A percentile compares a stretch with the other conserved stretches of the same genome.
Evolutionary conservation across 1,140 invertebrate genomes (phyloP).

Genomic region (Chrysoperla carnea): DNA sequence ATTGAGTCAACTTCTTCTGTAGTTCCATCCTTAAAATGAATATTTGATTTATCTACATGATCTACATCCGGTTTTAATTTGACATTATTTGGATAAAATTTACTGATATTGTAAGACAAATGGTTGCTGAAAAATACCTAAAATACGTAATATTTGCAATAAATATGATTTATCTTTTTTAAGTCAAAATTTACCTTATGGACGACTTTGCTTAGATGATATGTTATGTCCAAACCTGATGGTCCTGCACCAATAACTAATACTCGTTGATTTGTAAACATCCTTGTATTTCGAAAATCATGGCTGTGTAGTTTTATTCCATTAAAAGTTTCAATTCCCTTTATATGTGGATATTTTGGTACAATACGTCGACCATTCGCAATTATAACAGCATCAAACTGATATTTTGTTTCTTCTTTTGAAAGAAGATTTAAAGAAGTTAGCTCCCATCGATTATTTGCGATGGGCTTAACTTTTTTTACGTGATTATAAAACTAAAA

Average conservation of each 20-base stretch:
- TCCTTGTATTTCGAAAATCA: conserved; percentile 53
- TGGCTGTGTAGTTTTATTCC: conserved; percentile 64
- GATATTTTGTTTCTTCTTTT: conserved; percentile 23
- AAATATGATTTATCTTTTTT: no score
- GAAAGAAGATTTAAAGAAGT: conserved; percentile 34
- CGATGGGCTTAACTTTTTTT: conserved; percentile 29
- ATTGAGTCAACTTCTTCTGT: background rate
- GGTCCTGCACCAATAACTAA: conserved; percentile 66
- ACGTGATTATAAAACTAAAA: conserved; percentile 41
- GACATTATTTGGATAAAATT: background rate
- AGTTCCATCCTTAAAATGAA: background rate
- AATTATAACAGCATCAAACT: conserved; percentile 59
- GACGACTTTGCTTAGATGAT: conserved; percentile 49
- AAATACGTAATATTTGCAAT: no score
- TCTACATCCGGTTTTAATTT: background rate
- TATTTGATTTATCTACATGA: background rate
- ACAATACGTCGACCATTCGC: conserved; percentile 66
- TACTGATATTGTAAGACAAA: background rate
- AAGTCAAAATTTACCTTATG: conserved; percentile 31
- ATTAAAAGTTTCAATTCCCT: conserved; percentile 42
- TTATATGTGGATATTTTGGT: conserved; percentile 36
- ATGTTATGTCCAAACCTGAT: conserved; percentile 65
- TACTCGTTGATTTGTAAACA: conserved; percentile 43
- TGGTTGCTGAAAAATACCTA: conserved; percentile 4
- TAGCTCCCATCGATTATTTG: conserved; percentile 35